Evolutionary conservation across 2,888 invertebrate genomes (phyloP).

Genomic region (Byasa hedistus): DNA sequence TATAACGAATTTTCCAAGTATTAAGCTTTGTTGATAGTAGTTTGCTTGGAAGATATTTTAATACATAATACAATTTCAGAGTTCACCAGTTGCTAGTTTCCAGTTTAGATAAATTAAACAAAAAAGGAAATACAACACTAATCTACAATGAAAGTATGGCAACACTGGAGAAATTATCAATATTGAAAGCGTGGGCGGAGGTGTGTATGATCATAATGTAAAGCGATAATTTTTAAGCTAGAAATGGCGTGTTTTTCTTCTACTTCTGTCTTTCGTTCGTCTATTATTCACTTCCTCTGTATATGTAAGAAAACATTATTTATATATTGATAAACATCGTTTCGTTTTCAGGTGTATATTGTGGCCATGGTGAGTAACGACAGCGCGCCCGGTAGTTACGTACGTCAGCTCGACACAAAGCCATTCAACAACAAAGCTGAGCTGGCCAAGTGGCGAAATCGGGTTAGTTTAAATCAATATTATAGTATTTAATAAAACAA

Average conservation of each 20-base stretch:
- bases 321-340: not conserved
- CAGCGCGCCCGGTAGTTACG: slow-evolving; percentile 82
- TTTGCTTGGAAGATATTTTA: not conserved
- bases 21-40: no score
- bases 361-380: slow-evolving; percentile 93
- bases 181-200: slow-evolving; percentile 99
- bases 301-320: no score
- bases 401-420: slow-evolving; percentile 71
- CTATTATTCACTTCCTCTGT: no score
- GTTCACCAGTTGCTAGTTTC: slow-evolving; percentile 98
- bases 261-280: no score
- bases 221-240: slow-evolving; percentile 1
- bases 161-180: slow-evolving; percentile 97
- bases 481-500: no score
- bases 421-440: slow-evolving; percentile 66
- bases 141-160: slow-evolving; percentile 98
- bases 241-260: no score
- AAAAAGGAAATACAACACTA: slow-evolving; percentile 85
- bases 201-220: slow-evolving; percentile 47
- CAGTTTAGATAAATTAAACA: slow-evolving; percentile 94
- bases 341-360: slow-evolving; percentile 87
- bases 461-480: slow-evolving; percentile 26
- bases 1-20: no score
- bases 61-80: slow-evolving; percentile 43
- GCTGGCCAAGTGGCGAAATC: slow-evolving; percentile 67